Percentiles rank a stretch among this genome's conserved stretches.
Evolutionary conservation across 2,797 vertebrate species (phyloP).

Genomic region (Myotis pilosus): DNA sequence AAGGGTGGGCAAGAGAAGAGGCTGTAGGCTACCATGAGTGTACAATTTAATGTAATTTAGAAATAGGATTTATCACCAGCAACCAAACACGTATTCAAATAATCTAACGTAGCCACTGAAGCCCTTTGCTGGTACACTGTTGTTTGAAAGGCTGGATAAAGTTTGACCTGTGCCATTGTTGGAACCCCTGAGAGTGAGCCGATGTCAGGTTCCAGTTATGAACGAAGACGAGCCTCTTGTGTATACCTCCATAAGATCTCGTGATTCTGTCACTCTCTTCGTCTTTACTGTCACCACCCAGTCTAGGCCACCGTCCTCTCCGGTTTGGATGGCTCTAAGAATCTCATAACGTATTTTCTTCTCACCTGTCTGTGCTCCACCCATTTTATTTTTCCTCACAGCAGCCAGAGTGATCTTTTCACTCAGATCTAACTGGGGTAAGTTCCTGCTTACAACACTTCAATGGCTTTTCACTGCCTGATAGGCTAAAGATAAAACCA

Average conservation of each 20-base stretch:
- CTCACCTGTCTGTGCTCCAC: not conserved
- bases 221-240: not conserved
- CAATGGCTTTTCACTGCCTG: not conserved
- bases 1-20: not conserved
- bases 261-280: not conserved
- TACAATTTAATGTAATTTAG: slow-evolving; percentile 13
- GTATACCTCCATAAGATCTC: not conserved
- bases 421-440: not conserved
- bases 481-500: not conserved
- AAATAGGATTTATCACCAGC: slow-evolving; percentile 14
- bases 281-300: fast-evolving
- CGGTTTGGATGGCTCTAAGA: not conserved
- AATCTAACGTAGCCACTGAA: not conserved
- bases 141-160: not conserved
- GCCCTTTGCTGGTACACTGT: not conserved
- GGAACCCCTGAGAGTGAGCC: not conserved
- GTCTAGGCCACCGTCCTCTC: not conserved
- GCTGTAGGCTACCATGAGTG: not conserved
- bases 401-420: not conserved
- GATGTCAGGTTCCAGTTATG: not conserved
- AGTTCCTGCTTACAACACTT: not conserved
- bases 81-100: not conserved
- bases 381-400: not conserved
- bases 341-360: not conserved
- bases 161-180: not conserved